These are phyloP conservation scores for Cephalotes varians DNA, from an alignment of 2,888 invertebrate species.

Conservation along the genomic window DNA sequence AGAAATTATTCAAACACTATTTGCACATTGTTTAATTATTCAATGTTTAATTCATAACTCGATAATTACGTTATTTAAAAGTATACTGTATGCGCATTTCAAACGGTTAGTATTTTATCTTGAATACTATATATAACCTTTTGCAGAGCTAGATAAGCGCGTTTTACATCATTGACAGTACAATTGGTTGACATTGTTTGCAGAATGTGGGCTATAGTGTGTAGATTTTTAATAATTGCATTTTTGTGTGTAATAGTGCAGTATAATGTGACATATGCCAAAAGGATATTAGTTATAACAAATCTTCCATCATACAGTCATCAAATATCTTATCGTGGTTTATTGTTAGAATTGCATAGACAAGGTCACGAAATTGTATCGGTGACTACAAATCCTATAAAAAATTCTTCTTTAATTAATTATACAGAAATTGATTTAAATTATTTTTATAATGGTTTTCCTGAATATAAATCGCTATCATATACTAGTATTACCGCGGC, in stretches of 20 bases:
- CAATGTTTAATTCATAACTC: background rate
- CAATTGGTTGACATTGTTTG: background rate
- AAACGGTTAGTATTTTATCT: background rate
- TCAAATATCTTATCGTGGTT: slow-evolving; percentile 85
- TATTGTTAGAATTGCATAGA: slow-evolving; percentile 85
- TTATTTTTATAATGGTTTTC: background rate
- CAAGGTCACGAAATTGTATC: slow-evolving; percentile 86
- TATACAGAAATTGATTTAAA: slow-evolving; percentile 59
- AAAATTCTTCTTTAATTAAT: slow-evolving; percentile 52
- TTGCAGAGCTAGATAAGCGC: background rate
- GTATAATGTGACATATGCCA: slow-evolving; percentile 8
- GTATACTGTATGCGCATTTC: slow-evolving; percentile 13
- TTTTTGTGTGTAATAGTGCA: slow-evolving; percentile 21
- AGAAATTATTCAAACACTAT: background rate
- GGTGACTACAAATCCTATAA: slow-evolving; percentile 85
- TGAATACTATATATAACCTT: background rate
- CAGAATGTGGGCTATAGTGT: slow-evolving; percentile 22
- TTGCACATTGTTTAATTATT: background rate
- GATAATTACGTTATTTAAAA: background rate
- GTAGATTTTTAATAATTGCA: background rate
- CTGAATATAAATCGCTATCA: background rate
- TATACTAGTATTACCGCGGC: fast-evolving
- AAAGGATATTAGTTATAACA: slow-evolving; percentile 57
- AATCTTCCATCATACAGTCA: slow-evolving; percentile 85
- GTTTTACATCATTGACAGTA: background rate